Evolutionary conservation across 2,797 vertebrate genomes (phyloP).

Genomic region (Delichon dasypus): DNA sequence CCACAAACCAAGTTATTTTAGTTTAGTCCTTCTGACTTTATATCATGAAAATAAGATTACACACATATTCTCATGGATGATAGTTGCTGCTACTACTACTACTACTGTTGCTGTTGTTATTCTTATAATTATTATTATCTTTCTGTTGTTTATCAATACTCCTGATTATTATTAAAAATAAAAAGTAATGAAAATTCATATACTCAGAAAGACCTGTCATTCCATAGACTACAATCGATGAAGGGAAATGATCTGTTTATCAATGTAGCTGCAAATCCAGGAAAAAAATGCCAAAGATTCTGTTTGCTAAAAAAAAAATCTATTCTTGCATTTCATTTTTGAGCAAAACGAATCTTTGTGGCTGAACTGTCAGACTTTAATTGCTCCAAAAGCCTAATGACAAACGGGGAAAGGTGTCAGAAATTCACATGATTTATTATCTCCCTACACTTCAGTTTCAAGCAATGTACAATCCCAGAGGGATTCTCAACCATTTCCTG

Average conservation of each 20-base stretch:
- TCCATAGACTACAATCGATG: background rate
- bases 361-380: conserved; percentile 26
- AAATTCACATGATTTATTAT: conserved; percentile 73
- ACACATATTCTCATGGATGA: background rate
- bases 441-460: conserved; percentile 60
- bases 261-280: background rate
- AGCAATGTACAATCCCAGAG: conserved; percentile 59
- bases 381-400: conserved; percentile 35
- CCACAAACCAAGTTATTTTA: background rate
- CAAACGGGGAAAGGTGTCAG: background rate
- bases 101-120: background rate
- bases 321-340: background rate
- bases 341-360: background rate
- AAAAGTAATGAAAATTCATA: background rate
- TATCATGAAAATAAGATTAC: background rate
- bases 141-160: background rate
- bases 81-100: background rate
- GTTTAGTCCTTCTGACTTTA: background rate
- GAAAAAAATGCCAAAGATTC: background rate
- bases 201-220: background rate
- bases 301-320: background rate
- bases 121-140: background rate
- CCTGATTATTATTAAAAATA: background rate
- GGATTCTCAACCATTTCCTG: conserved; percentile 58
- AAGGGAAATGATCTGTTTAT: background rate